Base-by-base conservation (phyloP, 23 tunicate species). In the Pegea sp. region DNA sequence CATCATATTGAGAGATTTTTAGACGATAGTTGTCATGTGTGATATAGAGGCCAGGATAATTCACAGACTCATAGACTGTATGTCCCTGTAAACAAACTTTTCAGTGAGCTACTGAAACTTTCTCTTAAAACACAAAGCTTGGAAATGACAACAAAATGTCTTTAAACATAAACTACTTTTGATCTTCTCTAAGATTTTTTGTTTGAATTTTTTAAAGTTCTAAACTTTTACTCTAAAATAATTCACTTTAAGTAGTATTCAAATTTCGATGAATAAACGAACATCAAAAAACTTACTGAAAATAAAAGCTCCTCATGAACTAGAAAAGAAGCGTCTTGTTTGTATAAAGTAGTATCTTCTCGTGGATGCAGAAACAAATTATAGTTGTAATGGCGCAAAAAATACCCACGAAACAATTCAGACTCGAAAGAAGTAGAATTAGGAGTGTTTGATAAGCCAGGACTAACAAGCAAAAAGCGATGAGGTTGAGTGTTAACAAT, bases 381-480 rank as follows among this genome's bases (percentile, higher is more conserved):
- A 29, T 50, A 75, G 31, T 53, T 67, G 7, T 50, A 24, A 13
- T 75, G 86, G 4, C 67, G 66, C 24, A 66, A 30, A 49, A 42
- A 75, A 34, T 33, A 59, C 18, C 52, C 13, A 4, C 73, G 86
- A 24, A 33, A 25, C 18, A 49, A 30, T 28, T 75, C 86, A 21
- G 86, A 75, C 32, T 75, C 86, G 38, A 75, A 75, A 1, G 86
- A 75, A 21, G 66, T 56, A 2, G 86, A 30, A 1, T 73, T 73
- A 22, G 54, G 27, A 28, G 49, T 29, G 8, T 68, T 68, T 2
- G 42, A 27, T 48, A 75, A 3, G 22, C 86, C 86, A 52, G 73
- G 86, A 24, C 68, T 44, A 28, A 66, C 67, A 31, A 75, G 33
- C 22, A 66, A 60, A 49, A 75, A 75, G 11, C 86, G 46, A 19